Conservation (phyloP, 2,797 vertebrate species). For the Halcyon leucocephala region DNA sequence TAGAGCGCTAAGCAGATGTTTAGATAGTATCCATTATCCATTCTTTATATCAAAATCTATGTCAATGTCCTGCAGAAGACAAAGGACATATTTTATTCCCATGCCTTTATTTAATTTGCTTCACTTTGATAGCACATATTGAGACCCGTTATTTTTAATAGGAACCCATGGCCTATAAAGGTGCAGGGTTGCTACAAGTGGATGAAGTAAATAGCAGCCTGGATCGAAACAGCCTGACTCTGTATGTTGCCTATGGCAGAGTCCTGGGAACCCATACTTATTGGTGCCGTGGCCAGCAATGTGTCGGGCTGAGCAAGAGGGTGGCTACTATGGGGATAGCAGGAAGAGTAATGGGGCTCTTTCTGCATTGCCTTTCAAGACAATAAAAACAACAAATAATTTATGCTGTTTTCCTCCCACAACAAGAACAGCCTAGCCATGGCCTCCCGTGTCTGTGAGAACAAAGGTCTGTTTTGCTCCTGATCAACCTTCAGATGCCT, state of each 20-base stretch:
- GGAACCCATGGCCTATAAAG: not conserved
- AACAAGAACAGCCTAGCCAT: not conserved
- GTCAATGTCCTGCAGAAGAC: not conserved
- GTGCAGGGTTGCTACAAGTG: not conserved
- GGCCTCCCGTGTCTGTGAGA: rapidly evolving
- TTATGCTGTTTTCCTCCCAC: rapidly evolving
- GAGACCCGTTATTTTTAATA: not conserved
- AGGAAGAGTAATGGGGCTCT: not conserved
- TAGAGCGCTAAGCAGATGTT: not conserved
- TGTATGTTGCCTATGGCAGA: rapidly evolving
- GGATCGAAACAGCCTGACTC: rapidly evolving
- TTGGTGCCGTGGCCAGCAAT: not conserved
- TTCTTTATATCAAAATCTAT: not conserved
- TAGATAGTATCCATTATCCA: not conserved
- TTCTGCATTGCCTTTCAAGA: not conserved
- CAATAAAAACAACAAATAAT: not conserved
- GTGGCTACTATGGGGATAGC: not conserved
- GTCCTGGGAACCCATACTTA: not conserved
- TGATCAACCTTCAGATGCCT: conserved; percentile 41
- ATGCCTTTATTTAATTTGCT: not conserved
- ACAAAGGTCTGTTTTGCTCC: conserved; percentile 5
- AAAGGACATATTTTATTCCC: not conserved
- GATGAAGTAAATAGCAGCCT: not conserved
- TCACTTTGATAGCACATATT: not conserved
- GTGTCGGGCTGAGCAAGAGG: not conserved